A percentile compares a stretch with the other conserved stretches of the same genome.
Evolutionary conservation across 2,888 invertebrate genomes (phyloP).

Genomic region (Acleris emargana): DNA sequence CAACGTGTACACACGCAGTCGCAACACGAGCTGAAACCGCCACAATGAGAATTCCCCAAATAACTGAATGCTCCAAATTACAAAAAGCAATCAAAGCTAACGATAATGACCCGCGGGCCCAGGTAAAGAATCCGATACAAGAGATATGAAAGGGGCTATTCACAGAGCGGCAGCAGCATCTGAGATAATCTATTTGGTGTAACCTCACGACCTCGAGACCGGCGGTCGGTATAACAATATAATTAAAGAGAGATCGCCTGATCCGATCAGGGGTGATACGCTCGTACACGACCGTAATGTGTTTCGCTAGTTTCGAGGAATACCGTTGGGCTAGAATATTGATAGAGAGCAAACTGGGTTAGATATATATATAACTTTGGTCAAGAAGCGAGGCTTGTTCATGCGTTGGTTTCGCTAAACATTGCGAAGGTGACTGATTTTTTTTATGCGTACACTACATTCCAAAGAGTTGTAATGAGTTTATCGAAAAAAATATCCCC

Average conservation of each 20-base stretch:
- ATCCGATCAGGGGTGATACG: slow-evolving; percentile 46
- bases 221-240: slow-evolving; percentile 77
- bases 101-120: slow-evolving; percentile 67
- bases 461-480: too few relatives aligned
- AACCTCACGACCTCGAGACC: slow-evolving; percentile 79
- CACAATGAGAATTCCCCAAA: slow-evolving; percentile 66
- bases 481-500: too few relatives aligned
- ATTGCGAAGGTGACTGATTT: too few relatives aligned
- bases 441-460: too few relatives aligned
- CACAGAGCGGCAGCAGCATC: slow-evolving; percentile 72
- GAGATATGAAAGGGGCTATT: slow-evolving; percentile 69
- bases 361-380: too few relatives aligned
- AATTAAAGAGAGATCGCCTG: slow-evolving; percentile 79
- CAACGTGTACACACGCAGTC: slow-evolving; percentile 42
- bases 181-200: slow-evolving; percentile 82
- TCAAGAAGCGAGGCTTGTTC: too few relatives aligned
- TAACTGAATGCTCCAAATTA: slow-evolving; percentile 71
- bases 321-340: slow-evolving; percentile 5
- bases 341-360: neutral
- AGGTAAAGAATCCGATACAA: slow-evolving; percentile 67
- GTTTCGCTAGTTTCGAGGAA: slow-evolving; percentile 1
- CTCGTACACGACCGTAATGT: neutral
- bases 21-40: slow-evolving; percentile 51
- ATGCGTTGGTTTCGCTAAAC: too few relatives aligned
- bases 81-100: slow-evolving; percentile 73